Evolutionary conservation across 2,797 vertebrate genomes (phyloP).

Genomic region (Moxostoma hubbsi): DNA sequence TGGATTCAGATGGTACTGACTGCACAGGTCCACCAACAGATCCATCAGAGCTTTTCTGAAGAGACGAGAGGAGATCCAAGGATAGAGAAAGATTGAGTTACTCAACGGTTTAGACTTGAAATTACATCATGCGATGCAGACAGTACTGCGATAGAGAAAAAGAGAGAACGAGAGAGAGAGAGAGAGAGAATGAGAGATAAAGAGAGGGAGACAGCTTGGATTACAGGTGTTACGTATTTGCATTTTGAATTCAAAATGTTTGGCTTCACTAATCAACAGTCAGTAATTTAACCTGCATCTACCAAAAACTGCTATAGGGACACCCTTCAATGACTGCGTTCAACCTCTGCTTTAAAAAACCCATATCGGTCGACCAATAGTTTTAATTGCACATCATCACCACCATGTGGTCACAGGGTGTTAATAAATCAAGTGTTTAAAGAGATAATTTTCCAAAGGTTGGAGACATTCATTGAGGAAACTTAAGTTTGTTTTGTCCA

Average conservation of each 20-base stretch:
- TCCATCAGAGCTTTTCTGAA: constrained; percentile 96
- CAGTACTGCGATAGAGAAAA: background rate
- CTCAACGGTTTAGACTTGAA: constrained; percentile 57
- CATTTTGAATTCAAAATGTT: constrained; percentile 23
- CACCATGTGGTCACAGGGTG: too few species aligned
- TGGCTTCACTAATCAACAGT: constrained; percentile 14
- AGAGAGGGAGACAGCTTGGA: constrained; percentile 14
- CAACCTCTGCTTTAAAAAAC: background rate
- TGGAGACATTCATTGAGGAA: too few species aligned
- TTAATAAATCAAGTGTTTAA: too few species aligned
- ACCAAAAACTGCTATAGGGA: background rate
- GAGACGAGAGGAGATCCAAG: constrained; percentile 37
- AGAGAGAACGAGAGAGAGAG: constrained; percentile 30
- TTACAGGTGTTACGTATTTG: constrained; percentile 51
- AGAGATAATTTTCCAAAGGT: too few species aligned
- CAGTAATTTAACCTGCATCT: constrained; percentile 8
- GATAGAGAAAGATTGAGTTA: constrained; percentile 59
- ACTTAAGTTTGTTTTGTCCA: too few species aligned
- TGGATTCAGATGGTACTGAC: constrained; percentile 90
- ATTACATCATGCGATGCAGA: constrained; percentile 58
- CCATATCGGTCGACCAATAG: too few species aligned
- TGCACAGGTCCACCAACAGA: constrained; percentile 91
- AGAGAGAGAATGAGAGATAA: constrained; percentile 30
- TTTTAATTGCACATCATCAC: too few species aligned
- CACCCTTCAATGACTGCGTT: background rate